phyloP scores from a whole-genome alignment of 2,888 invertebrate species.

The Agonopterix alstromeriana region DNA sequence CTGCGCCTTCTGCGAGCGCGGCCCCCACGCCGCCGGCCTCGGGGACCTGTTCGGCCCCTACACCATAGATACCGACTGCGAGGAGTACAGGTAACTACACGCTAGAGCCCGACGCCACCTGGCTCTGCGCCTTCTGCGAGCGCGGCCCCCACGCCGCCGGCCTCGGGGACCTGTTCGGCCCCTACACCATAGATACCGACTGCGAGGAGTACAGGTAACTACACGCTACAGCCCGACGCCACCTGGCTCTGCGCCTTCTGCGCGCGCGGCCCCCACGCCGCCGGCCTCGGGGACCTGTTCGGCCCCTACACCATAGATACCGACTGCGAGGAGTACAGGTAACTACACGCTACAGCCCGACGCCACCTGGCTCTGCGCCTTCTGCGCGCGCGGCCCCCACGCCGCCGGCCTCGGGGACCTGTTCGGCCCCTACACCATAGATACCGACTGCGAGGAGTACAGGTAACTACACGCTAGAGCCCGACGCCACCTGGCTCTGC shows the following conservation, averaged over 20 bases:
- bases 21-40: conserved; percentile 70
- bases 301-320: conserved; percentile 90
- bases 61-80: conserved; percentile 81
- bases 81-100: conserved; percentile 76
- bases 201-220: conserved; percentile 79
- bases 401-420: conserved; percentile 84
- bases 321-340: conserved; percentile 80
- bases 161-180: conserved; percentile 93
- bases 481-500: conserved; percentile 92
- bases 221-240: conserved; percentile 84
- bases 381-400: conserved; percentile 86
- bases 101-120: conserved; percentile 82
- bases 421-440: conserved; percentile 91
- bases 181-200: conserved; percentile 85
- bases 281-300: conserved; percentile 88
- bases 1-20: conserved; percentile 92
- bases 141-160: conserved; percentile 75
- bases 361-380: conserved; percentile 91
- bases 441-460: conserved; percentile 82
- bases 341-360: conserved; percentile 76
- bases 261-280: conserved; percentile 79
- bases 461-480: conserved; percentile 48
- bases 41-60: conserved; percentile 97
- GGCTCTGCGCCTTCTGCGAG: conserved; percentile 95
- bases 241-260: conserved; percentile 95